These are phyloP conservation scores for Ibidorhyncha struthersii DNA, from an alignment of 2,113 vertebrate genomes.

Conservation along the genomic window DNA sequence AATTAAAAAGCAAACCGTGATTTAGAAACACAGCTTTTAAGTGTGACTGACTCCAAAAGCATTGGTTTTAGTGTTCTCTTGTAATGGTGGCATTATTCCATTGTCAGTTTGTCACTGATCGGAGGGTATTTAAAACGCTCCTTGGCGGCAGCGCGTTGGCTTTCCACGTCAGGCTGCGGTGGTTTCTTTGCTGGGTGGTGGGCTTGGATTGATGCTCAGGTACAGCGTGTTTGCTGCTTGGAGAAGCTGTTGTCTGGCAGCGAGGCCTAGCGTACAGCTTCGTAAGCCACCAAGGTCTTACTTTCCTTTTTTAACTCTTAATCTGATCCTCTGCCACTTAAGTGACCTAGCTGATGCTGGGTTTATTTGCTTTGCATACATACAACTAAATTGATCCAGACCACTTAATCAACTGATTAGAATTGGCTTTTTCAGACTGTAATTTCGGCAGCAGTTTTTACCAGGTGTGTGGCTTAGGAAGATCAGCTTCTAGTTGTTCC, in stretches of 20 bases:
- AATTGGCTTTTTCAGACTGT: neutral
- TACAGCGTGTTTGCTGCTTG: neutral
- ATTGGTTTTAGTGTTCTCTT: neutral
- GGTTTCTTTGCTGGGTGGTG: fast-evolving
- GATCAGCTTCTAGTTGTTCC: neutral
- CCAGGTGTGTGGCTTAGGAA: neutral
- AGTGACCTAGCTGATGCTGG: neutral
- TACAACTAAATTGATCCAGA: neutral
- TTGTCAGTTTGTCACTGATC: fast-evolving
- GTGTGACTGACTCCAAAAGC: fast-evolving
- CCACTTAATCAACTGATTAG: neutral
- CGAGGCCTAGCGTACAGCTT: neutral
- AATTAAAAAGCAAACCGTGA: neutral
- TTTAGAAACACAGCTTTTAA: neutral
- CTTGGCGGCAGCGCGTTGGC: fast-evolving
- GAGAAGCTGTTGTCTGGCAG: neutral
- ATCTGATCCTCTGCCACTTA: neutral
- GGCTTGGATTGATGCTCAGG: neutral
- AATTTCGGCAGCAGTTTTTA: neutral
- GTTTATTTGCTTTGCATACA: neutral
- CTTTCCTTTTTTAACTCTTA: conserved; percentile 54
- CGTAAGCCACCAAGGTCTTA: neutral
- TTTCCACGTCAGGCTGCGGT: fast-evolving
- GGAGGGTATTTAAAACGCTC: fast-evolving
- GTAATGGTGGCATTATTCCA: fast-evolving